Percentiles rank a stretch among this genome's conserved stretches.
phyloP scores from a whole-genome alignment of 1,140 invertebrate genomes.

The Hormaphis cornu region DNA sequence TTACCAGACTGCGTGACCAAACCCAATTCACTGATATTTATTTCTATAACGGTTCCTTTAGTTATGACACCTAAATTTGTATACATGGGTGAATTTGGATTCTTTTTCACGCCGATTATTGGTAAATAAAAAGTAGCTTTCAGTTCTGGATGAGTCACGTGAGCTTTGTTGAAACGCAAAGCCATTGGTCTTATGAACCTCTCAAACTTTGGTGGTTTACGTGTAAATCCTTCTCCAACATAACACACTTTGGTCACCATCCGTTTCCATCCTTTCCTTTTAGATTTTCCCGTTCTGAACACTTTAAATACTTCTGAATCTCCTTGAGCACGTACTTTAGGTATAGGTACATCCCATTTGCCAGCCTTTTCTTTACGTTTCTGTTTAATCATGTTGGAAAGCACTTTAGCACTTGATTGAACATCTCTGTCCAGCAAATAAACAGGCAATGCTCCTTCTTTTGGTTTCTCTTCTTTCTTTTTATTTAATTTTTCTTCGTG shows the following conservation, averaged over 20 bases:
- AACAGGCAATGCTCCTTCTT: slow-evolving; percentile 86
- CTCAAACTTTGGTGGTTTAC: slow-evolving; percentile 99
- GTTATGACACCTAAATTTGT: slow-evolving; percentile 97
- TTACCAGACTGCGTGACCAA: slow-evolving; percentile 97
- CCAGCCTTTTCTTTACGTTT: slow-evolving; percentile 99
- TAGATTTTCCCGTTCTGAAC: slow-evolving; percentile 86
- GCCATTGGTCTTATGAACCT: slow-evolving; percentile 98
- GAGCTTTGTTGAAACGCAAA: slow-evolving; percentile 88
- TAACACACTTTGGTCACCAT: slow-evolving; percentile 99
- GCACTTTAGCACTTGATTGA: slow-evolving; percentile 85
- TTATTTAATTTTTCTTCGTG: slow-evolving; percentile 85
- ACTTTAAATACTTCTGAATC: slow-evolving; percentile 93
- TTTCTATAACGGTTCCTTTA: slow-evolving; percentile 94
- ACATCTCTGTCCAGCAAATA: slow-evolving; percentile 94
- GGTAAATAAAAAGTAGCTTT: slow-evolving; percentile 98
- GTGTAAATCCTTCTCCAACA: slow-evolving; percentile 95
- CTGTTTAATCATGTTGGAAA: slow-evolving; percentile 99
- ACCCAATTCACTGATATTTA: slow-evolving; percentile 97
- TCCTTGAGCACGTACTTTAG: slow-evolving; percentile 94
- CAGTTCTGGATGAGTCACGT: slow-evolving; percentile 97
- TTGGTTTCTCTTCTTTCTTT: slow-evolving; percentile 54
- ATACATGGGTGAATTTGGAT: slow-evolving; percentile 94
- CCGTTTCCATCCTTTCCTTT: slow-evolving; percentile 95
- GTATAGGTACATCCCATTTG: slow-evolving; percentile 99
- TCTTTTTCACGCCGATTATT: slow-evolving; percentile 99